A percentile compares a stretch with the other conserved stretches of the same genome.
phyloP scores from a whole-genome alignment of 1,140 invertebrate species.

The Coelopa frigida region DNA sequence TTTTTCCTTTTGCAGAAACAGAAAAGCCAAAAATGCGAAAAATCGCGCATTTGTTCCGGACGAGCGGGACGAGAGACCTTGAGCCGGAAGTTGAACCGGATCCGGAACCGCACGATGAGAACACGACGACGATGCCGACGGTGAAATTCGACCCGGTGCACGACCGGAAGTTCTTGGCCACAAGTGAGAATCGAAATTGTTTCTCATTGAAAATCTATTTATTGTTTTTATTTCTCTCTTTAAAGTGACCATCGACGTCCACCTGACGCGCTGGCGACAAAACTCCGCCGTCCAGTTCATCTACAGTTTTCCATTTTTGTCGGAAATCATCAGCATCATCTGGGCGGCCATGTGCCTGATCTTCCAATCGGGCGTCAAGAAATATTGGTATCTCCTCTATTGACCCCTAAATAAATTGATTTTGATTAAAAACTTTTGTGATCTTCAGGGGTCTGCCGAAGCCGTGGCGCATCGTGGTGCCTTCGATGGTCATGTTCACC shows the following conservation, averaged over 20 bases:
- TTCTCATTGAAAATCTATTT: conserved; percentile 9
- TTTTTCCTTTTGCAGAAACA: conserved; percentile 5
- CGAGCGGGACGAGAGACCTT: neutral
- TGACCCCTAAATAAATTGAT: neutral
- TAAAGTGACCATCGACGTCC: conserved; percentile 26
- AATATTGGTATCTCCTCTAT: conserved; percentile 20
- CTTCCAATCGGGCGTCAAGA: conserved; percentile 36
- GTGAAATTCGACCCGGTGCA: conserved; percentile 24
- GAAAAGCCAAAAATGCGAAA: conserved; percentile 9
- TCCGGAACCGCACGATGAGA: neutral
- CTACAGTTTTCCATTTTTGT: conserved; percentile 34
- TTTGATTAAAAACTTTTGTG: neutral
- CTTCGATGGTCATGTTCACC: conserved; percentile 34
- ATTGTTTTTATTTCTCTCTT: conserved; percentile 4
- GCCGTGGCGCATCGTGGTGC: conserved; percentile 41
- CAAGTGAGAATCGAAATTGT: conserved; percentile 18
- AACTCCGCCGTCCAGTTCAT: conserved; percentile 31
- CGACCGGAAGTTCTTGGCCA: conserved; percentile 30
- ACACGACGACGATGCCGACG: conserved; percentile 10
- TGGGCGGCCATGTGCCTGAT: conserved; percentile 41
- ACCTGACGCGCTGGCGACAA: conserved; percentile 28
- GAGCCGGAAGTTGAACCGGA: conserved; percentile 11
- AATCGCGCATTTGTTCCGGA: conserved; percentile 12
- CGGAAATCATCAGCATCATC: conserved; percentile 37
- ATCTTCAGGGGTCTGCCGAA: conserved; percentile 32